phyloP scores from a whole-genome alignment of 2,113 vertebrate species.

The Syngnathus scovelli region DNA sequence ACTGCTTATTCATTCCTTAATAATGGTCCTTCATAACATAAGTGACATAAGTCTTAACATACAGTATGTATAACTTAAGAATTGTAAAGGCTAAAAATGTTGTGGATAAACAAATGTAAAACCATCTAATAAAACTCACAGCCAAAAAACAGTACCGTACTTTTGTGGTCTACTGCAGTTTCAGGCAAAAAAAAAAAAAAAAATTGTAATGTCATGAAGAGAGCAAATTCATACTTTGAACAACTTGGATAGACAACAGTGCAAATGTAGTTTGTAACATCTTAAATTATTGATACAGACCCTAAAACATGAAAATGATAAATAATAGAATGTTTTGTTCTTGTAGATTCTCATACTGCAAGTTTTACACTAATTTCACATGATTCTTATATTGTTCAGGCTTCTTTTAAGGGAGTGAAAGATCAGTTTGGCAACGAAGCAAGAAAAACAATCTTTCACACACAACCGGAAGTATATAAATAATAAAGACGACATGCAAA shows the following conservation, averaged over 20 bases:
- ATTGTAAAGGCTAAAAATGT: no score
- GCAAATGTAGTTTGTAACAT: constrained; percentile 26
- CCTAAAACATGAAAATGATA: constrained; percentile 38
- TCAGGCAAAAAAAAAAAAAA: constrained; percentile 12
- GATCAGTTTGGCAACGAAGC: constrained; percentile 34
- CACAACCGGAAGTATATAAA: constrained; percentile 49
- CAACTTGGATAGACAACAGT: constrained; percentile 40
- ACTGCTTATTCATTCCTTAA: background rate
- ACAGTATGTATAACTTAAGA: no score
- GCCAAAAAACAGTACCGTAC: background rate
- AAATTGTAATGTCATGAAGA: background rate
- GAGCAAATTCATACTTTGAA: constrained; percentile 8
- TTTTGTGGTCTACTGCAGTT: constrained; percentile 4
- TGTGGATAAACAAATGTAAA: background rate
- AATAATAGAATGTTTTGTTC: constrained; percentile 52
- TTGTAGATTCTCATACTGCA: constrained; percentile 20
- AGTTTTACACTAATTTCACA: constrained; percentile 21
- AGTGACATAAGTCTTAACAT: no score
- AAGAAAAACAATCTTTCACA: constrained; percentile 54
- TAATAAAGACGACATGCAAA: constrained; percentile 57
- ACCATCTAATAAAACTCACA: constrained; percentile 2
- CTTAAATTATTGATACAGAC: constrained; percentile 49
- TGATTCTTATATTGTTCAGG: constrained; percentile 33
- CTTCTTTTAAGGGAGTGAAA: constrained; percentile 40
- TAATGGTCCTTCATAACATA: background rate